Conservation (phyloP, 2,797 vertebrate species). For the Buphagus erythrorhynchus region DNA sequence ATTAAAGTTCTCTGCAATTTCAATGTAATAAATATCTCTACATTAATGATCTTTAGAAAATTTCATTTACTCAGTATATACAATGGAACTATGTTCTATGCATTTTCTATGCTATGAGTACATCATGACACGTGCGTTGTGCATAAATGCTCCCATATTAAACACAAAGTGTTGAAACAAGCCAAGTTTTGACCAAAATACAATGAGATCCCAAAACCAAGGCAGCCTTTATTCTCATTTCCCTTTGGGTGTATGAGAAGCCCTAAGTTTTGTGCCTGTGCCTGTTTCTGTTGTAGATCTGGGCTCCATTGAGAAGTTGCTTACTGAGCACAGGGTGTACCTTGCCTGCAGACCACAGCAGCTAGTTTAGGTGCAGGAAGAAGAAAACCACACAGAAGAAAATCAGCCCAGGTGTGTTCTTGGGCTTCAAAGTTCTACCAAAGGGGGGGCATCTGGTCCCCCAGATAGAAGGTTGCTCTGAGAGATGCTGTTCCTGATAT, state of each 20-base stretch:
- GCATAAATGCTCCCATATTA: not conserved
- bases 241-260: not conserved
- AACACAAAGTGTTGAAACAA: not conserved
- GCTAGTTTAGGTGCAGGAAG: not conserved
- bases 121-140: not conserved
- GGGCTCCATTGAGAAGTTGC: not conserved
- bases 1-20: not conserved
- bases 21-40: not conserved
- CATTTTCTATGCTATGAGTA: not conserved
- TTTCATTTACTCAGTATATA: not conserved
- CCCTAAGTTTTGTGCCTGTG: not conserved
- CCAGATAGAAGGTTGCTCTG: not conserved
- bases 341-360: not conserved
- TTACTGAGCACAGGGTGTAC: accelerated
- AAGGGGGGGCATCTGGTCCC: not conserved
- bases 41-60: not conserved
- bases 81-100: too few relatives aligned
- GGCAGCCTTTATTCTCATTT: not conserved
- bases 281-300: not conserved
- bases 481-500: accelerated
- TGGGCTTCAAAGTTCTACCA: not conserved
- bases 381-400: not conserved
- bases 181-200: not conserved
- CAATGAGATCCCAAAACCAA: not conserved
- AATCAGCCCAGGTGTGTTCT: not conserved